Evolutionary conservation across 2,888 invertebrate species (phyloP), one percentile per base, ranked within the genome.

Genomic region (Metallyticus violacea): DNA sequence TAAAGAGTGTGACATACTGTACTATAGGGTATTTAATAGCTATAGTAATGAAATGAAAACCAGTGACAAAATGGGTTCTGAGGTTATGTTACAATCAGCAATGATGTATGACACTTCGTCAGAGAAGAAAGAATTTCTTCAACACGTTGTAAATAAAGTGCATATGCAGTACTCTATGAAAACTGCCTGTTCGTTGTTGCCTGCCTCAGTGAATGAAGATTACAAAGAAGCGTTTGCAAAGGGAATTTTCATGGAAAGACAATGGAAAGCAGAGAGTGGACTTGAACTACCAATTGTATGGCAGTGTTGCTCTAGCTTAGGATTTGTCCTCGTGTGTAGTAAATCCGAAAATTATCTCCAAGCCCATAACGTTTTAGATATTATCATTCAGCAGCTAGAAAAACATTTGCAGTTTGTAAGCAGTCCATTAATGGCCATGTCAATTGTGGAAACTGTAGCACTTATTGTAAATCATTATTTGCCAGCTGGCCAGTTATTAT

Each of bases 391-490:
- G 9, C 87, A 88, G 26, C 77, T 88, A 77, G 88, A 88, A 62
- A 88, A 87, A 29, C 87, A 88, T 85, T 79, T 88, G 26, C 88
- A 88, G 30, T 88, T 88, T 76, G 29, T 87, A 22, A 85, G 87
- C 1, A 88, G 86, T 77, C 88, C 88, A 5, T 84, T 80, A 25
- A 84, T 88, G 81, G 82, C 88, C 0, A 77, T 88, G 79, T 78
- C 85, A 30, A 76, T 87, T 28, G 40, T 88, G 2, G 88, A 88
- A 80, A 88, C 87, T 30, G 86, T 88, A 6, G 82, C 88, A 25
- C 77, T 88, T 7, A 85, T 88, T 25, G 87, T 88, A n/a, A 86
- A 88, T n/a, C 88, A 87, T 29, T 88, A 85, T 76, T 85, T 88
- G 28, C 88, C 88, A n/a, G 83, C 85, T 9, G 88, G 88, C 2